Evolutionary conservation across 2,113 vertebrate genomes (phyloP), one percentile per base, ranked within the genome.

Genomic region (Bos indicus): DNA sequence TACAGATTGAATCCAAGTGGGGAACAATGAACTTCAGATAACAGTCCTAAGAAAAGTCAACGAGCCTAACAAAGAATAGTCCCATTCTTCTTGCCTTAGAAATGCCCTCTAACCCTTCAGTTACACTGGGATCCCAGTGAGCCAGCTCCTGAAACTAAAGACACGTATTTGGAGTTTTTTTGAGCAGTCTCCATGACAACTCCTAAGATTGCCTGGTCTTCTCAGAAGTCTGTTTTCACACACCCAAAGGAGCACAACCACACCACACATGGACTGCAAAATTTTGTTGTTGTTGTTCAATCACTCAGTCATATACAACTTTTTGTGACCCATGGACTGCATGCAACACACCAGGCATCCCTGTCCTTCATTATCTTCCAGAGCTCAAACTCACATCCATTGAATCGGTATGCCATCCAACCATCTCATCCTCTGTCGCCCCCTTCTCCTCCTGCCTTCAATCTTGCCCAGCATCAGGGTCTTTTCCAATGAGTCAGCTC

Each of bases 81-180:
- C 78, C 57, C 21, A 57, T 36, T 83, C 86, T 94, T 91, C 46
- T 26, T 71, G 64, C 77, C 60, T 96, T 89, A 88, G 71, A 94
- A 91, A 67, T 71, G 57, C 4, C 91, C 59, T 64, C 1, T 74
- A 78, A 91, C 96, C 93, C 6, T 40, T 93, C 48, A 90, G 91
- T 81, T 59, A 74, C 16, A 48, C 6, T 13, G 57, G 36, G 67
- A 83, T 84, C 9, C 51, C 46, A 51, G 46, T 6, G 36, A 94
- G n/a, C 67, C 46, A 86, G 48, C 56, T 94, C 60, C 51, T 83
- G 78, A 97, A 97, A 94, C 57, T n/a, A 87, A 96, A 95, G 57
- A 97, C 56, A 30, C 15, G 4, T 90, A 94, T 96, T 96, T 97
- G 86, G 89, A 78, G 88, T 89, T 95, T 89, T 97, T 97, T 96